These are phyloP conservation scores for Nerophis ophidion DNA, from an alignment of 2,113 vertebrate genomes.

Conservation along the genomic window DNA sequence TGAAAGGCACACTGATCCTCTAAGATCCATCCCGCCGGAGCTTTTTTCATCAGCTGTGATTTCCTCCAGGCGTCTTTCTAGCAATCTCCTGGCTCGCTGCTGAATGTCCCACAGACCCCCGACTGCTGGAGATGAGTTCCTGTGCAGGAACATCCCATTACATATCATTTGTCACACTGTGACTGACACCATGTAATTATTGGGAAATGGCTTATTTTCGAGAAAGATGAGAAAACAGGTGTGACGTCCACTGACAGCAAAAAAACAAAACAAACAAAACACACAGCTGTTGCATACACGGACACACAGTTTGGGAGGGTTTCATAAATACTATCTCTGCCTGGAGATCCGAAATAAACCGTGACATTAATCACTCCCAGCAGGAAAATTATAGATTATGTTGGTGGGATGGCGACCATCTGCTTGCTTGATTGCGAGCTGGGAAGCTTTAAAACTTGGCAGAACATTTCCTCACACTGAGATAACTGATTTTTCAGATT, in stretches of 20 bases:
- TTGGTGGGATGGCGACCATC: neutral
- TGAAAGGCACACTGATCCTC: conserved; percentile 8
- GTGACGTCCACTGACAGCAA: neutral
- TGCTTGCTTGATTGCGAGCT: neutral
- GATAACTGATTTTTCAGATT: neutral
- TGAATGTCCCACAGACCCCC: conserved; percentile 27
- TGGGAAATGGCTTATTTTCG: conserved; percentile 34
- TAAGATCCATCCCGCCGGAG: conserved; percentile 2
- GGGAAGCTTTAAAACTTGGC: no score
- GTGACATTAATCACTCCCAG: neutral
- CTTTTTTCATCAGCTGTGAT: conserved; percentile 14
- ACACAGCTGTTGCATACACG: no score
- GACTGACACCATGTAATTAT: conserved; percentile 32
- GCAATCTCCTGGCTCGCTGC: conserved; percentile 15
- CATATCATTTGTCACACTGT: conserved; percentile 36
- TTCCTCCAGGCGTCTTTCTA: conserved; percentile 15
- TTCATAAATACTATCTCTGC: neutral
- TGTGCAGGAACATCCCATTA: conserved; percentile 49
- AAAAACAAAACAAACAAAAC: conserved; percentile 5
- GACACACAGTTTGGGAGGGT: neutral
- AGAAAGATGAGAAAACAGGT: conserved; percentile 3
- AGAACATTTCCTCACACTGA: neutral
- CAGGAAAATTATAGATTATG: neutral
- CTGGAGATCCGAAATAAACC: neutral
- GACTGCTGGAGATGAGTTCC: conserved; percentile 27